Percentiles rank a stretch among this genome's conserved stretches.
These are phyloP conservation scores for Sialia sialis DNA, from an alignment of 2,113 vertebrate species.

Conservation along the genomic window DNA sequence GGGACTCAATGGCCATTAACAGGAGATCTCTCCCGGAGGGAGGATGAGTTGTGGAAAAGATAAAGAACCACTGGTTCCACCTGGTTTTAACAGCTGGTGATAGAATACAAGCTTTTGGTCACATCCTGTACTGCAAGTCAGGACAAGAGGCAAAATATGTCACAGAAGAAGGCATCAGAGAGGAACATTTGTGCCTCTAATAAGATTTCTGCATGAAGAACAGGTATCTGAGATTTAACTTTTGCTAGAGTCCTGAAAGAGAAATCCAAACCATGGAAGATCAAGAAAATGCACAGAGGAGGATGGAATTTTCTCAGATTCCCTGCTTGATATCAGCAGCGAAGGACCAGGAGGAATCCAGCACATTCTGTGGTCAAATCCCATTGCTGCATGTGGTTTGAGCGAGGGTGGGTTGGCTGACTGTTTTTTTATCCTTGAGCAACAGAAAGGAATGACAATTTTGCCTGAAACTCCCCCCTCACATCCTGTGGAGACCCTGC, in stretches of 20 bases:
- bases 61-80: no score
- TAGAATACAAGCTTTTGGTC: no score
- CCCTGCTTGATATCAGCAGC: not conserved
- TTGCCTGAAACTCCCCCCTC: not conserved
- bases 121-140: no score
- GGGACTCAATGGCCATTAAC: no score
- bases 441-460: not conserved
- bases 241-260: not conserved
- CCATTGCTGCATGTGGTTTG: not conserved
- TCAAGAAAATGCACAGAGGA: not conserved
- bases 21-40: no score
- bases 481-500: not conserved
- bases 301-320: not conserved
- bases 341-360: not conserved
- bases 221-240: not conserved
- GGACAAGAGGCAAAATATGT: not conserved
- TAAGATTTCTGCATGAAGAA: not conserved
- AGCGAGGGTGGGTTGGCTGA: accelerated
- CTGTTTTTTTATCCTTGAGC: not conserved
- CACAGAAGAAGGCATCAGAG: not conserved
- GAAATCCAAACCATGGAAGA: not conserved
- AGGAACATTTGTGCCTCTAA: not conserved
- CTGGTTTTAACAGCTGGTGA: no score
- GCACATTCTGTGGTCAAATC: not conserved
- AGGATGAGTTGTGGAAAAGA: no score